These are phyloP conservation scores for Ariopsis seemanni DNA, from an alignment of 2,113 vertebrate genomes.

Conservation along the genomic window DNA sequence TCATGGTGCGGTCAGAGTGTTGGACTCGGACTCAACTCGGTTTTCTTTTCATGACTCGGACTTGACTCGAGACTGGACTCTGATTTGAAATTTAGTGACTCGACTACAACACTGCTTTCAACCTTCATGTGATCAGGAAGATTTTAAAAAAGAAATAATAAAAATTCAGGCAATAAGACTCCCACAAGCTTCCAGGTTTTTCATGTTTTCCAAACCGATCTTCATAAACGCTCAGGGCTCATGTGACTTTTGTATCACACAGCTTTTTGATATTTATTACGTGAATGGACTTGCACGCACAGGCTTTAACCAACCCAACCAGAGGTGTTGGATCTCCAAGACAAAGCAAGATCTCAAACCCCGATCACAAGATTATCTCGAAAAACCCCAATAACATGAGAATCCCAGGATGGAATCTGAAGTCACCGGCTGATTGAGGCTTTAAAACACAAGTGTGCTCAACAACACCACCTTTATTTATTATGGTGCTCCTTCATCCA, in stretches of 20 bases:
- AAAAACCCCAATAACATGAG: no score
- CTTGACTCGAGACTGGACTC: no score
- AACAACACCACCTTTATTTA: neutral
- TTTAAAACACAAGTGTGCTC: constrained; percentile 6
- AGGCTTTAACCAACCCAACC: neutral
- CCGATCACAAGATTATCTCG: neutral
- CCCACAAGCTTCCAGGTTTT: constrained; percentile 27
- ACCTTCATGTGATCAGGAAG: neutral
- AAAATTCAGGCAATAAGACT: constrained; percentile 41
- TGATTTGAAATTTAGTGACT: no score
- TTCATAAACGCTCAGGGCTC: constrained; percentile 50
- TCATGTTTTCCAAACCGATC: neutral
- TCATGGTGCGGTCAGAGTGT: no score
- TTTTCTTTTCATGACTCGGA: no score
- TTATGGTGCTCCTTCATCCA: constrained; percentile 43
- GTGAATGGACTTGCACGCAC: constrained; percentile 20
- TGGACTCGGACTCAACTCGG: no score
- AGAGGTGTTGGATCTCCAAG: neutral
- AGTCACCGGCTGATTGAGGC: neutral
- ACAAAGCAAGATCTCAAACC: neutral
- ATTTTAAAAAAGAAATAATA: neutral
- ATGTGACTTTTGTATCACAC: constrained; percentile 15
- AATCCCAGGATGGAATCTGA: neutral
- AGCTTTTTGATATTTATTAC: constrained; percentile 23
- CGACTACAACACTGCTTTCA: no score